Percentiles rank a stretch among this genome's conserved stretches.
These are phyloP conservation scores for Brachyrhaphis roseni DNA, from an alignment of 2,797 vertebrate species.

Conservation along the genomic window DNA sequence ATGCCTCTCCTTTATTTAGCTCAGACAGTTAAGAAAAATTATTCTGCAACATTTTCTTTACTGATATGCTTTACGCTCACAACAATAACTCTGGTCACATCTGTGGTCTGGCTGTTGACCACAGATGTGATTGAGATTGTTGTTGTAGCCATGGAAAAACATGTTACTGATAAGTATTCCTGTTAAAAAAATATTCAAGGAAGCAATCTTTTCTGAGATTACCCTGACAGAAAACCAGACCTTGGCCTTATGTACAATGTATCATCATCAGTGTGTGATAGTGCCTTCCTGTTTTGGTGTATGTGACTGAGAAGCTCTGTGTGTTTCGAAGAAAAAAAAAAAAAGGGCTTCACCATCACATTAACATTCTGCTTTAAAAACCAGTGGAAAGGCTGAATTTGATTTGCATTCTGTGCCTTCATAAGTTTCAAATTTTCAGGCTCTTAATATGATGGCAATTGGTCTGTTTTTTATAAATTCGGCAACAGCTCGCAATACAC, in stretches of 20 bases:
- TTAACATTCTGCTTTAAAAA: neutral
- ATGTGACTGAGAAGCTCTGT: neutral
- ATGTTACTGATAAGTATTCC: neutral
- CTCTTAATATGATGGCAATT: neutral
- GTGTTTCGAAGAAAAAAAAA: neutral
- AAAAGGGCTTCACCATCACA: neutral
- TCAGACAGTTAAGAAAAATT: neutral
- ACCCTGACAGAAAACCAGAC: neutral
- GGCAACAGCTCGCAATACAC: neutral
- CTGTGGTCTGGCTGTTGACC: neutral
- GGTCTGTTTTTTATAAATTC: conserved; percentile 9
- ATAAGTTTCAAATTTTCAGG: neutral
- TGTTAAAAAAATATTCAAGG: neutral
- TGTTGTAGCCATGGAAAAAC: neutral
- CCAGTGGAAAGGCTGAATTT: neutral
- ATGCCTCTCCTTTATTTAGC: neutral
- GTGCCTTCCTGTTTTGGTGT: neutral
- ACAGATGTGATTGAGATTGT: neutral
- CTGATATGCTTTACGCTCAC: neutral
- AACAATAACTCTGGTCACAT: neutral
- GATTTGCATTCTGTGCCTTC: neutral
- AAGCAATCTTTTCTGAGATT: neutral
- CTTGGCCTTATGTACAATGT: neutral
- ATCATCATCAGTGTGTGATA: neutral
- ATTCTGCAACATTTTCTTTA: neutral